Conservation (phyloP, 2,797 vertebrate genomes). For the Clarias laeviceps region DNA sequence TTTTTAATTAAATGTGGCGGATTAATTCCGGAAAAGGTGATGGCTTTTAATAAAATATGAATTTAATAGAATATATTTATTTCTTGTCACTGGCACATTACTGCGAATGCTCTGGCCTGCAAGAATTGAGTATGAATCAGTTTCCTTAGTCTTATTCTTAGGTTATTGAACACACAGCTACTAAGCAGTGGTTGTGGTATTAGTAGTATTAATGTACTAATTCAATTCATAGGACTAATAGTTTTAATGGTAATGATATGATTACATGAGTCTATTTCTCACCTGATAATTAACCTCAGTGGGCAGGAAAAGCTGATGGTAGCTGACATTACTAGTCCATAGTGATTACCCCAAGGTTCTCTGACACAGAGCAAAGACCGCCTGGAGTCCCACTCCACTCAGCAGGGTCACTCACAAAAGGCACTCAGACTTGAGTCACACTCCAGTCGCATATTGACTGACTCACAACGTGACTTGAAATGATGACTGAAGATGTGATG, state of each 20-base stretch:
- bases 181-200: too few species aligned
- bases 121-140: background rate
- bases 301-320: background rate
- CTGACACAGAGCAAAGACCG: background rate
- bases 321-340: background rate
- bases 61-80: conserved; percentile 3
- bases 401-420: conserved; percentile 4
- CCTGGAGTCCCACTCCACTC: background rate
- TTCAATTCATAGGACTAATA: background rate
- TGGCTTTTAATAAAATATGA: background rate
- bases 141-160: too few species aligned
- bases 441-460: background rate
- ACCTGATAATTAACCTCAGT: background rate
- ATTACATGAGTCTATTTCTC: background rate
- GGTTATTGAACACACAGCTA: background rate
- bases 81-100: background rate
- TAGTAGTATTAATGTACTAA: background rate
- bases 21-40: too few species aligned
- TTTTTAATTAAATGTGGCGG: too few species aligned
- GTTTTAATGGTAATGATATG: background rate
- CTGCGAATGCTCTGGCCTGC: background rate
- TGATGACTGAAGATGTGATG: conserved; percentile 8
- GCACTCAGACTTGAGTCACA: conserved; percentile 2
- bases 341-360: background rate
- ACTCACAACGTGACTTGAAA: background rate